phyloP scores from a whole-genome alignment of 2,888 invertebrate species.

The Venustoraphidia nigricollis region DNA sequence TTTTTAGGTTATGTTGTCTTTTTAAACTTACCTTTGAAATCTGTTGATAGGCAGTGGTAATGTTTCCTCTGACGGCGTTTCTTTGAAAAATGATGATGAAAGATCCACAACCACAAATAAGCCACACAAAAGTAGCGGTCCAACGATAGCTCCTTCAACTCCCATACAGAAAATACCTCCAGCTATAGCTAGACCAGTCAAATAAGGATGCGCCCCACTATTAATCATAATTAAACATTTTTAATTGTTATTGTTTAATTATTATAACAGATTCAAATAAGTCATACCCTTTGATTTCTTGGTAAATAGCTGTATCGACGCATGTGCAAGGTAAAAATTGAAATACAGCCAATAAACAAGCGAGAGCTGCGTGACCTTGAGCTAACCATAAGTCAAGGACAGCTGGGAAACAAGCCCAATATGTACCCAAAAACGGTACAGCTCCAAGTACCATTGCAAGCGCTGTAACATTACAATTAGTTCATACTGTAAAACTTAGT shows the following conservation, averaged over 20 bases:
- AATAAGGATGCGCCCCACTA: slow-evolving; percentile 89
- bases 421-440: slow-evolving; percentile 90
- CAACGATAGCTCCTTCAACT: slow-evolving; percentile 91
- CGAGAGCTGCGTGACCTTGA: slow-evolving; percentile 69
- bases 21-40: slow-evolving; percentile 3
- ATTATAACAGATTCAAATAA: slow-evolving; percentile 8
- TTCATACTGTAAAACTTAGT: not conserved
- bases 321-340: slow-evolving; percentile 85
- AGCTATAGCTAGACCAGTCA: slow-evolving; percentile 92
- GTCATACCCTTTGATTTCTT: slow-evolving; percentile 87
- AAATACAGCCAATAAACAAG: slow-evolving; percentile 62
- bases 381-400: slow-evolving; percentile 89
- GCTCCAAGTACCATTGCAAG: slow-evolving; percentile 88
- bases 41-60: slow-evolving; percentile 10
- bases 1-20: not conserved
- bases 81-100: slow-evolving; percentile 51
- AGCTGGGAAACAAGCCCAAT: slow-evolving; percentile 89
- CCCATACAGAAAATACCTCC: slow-evolving; percentile 97
- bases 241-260: not conserved
- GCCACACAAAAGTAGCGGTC: slow-evolving; percentile 86
- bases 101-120: slow-evolving; percentile 85
- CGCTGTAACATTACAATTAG: slow-evolving; percentile 33
- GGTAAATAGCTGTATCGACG: slow-evolving; percentile 91
- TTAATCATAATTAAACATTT: slow-evolving; percentile 10
- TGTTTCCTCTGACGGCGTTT: slow-evolving; percentile 47